Evolutionary conservation across 2,113 vertebrate genomes (phyloP).

Genomic region (Pogona vitticeps): DNA sequence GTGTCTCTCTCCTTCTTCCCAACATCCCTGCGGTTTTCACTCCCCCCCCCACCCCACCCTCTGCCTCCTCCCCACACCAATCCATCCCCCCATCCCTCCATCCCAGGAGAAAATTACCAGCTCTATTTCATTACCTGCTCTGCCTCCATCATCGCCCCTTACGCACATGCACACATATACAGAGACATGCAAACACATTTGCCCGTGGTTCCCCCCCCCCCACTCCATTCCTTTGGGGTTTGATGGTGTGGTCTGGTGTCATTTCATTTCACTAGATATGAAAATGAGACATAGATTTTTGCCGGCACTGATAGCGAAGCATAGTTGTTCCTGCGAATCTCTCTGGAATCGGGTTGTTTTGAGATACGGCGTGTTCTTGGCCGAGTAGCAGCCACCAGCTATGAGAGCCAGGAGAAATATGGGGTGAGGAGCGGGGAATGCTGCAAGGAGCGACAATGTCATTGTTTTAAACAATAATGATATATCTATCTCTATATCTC

Average conservation of each 20-base stretch:
- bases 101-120: slow-evolving; percentile 50
- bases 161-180: not conserved
- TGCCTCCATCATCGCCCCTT: slow-evolving; percentile 18
- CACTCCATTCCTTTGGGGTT: slow-evolving; percentile 32
- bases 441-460: not conserved
- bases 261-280: slow-evolving; percentile 54
- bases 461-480: too few relatives aligned
- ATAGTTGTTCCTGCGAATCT: not conserved
- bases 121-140: slow-evolving; percentile 36
- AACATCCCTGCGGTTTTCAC: slow-evolving; percentile 30
- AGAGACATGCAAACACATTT: not conserved
- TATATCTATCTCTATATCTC: too few relatives aligned
- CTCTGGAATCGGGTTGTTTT: rapidly evolving
- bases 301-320: slow-evolving; percentile 5
- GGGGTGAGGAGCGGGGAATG: not conserved
- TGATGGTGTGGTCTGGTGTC: slow-evolving; percentile 36
- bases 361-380: rapidly evolving
- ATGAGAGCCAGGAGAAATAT: not conserved
- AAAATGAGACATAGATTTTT: slow-evolving; percentile 67
- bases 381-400: rapidly evolving
- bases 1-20: slow-evolving; percentile 73
- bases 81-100: not conserved
- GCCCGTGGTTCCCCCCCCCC: not conserved
- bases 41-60: slow-evolving; percentile 2
- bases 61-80: slow-evolving; percentile 27